A percentile compares a stretch with the other conserved stretches of the same genome.
Evolutionary conservation across 2,888 invertebrate genomes (phyloP).

Genomic region (Mycogona germanica): DNA sequence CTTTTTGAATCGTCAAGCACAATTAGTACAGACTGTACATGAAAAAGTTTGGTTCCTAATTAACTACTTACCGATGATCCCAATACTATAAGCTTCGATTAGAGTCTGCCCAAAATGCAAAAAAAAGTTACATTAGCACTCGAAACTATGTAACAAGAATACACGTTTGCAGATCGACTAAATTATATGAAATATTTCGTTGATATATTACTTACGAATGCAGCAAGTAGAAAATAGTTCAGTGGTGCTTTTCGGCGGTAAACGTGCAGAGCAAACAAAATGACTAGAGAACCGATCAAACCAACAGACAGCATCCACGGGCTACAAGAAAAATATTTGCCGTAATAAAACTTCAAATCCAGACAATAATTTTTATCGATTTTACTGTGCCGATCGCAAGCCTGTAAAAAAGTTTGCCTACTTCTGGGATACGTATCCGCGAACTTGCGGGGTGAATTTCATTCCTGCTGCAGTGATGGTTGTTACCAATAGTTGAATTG

Average conservation of each 20-base stretch:
- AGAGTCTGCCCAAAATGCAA: constrained; percentile 50
- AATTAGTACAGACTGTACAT: background rate
- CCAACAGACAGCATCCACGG: constrained; percentile 51
- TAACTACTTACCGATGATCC: constrained; percentile 44
- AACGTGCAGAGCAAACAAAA: constrained; percentile 54
- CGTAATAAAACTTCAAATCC: background rate
- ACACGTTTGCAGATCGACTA: too few species aligned
- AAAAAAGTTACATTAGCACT: constrained; percentile 4
- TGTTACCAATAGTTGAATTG: constrained; percentile 61
- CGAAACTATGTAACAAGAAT: background rate
- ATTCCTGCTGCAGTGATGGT: constrained; percentile 23
- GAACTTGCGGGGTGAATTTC: constrained; percentile 23
- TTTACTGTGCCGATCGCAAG: background rate
- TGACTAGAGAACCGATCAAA: constrained; percentile 49
- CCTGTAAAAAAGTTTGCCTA: constrained; percentile 11
- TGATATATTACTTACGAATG: constrained; percentile 53
- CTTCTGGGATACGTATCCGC: constrained; percentile 20
- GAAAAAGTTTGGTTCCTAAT: background rate
- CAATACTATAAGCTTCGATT: constrained; percentile 63
- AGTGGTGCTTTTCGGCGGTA: constrained; percentile 64
- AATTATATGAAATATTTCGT: too few species aligned
- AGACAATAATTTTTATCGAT: background rate
- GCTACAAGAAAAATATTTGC: constrained; percentile 5
- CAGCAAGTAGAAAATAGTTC: constrained; percentile 59
- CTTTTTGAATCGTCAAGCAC: too few species aligned